Evolutionary conservation across 1,140 invertebrate genomes (phyloP).

Genomic region (Spodoptera frugiperda): DNA sequence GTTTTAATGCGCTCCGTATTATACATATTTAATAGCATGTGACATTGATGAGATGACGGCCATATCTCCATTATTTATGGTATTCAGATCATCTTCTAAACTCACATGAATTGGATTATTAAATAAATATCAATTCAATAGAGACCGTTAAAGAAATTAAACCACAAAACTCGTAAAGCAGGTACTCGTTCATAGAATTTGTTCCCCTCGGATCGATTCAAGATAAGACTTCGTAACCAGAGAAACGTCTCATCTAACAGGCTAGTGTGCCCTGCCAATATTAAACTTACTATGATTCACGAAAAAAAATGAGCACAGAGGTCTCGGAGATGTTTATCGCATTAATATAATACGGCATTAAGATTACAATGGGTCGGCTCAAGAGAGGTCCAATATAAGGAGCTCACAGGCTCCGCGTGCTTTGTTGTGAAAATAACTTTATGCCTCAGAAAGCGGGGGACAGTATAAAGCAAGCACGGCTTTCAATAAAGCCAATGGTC

Average conservation of each 20-base stretch:
- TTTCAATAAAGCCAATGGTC: conserved; percentile 79
- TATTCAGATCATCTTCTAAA: conserved; percentile 41
- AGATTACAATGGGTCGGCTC: conserved; percentile 83
- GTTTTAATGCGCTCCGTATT: conserved; percentile 64
- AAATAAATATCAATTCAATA: conserved; percentile 40
- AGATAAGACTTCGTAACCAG: conserved; percentile 73
- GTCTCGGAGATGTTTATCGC: conserved; percentile 84
- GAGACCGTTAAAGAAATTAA: conserved; percentile 40
- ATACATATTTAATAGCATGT: conserved; percentile 59
- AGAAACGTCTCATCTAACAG: conserved; percentile 67
- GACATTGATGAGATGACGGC: conserved; percentile 48
- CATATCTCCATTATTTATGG: conserved; percentile 38
- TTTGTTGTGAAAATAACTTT: conserved; percentile 85
- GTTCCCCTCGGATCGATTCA: conserved; percentile 67
- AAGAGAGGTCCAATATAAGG: conserved; percentile 82
- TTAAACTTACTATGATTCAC: conserved; percentile 69
- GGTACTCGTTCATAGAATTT: conserved; percentile 68
- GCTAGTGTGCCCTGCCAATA: conserved; percentile 69
- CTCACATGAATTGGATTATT: conserved; percentile 34
- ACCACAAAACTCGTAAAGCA: conserved; percentile 63
- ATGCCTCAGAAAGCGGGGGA: conserved; percentile 73
- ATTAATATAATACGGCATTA: conserved; percentile 85
- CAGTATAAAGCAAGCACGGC: conserved; percentile 71
- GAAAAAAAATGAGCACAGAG: conserved; percentile 73
- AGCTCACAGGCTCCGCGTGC: conserved; percentile 71